Percentiles rank a stretch among this genome's conserved stretches.
Conservation (phyloP, 2,113 vertebrate genomes). For the Elachura formosa region DNA sequence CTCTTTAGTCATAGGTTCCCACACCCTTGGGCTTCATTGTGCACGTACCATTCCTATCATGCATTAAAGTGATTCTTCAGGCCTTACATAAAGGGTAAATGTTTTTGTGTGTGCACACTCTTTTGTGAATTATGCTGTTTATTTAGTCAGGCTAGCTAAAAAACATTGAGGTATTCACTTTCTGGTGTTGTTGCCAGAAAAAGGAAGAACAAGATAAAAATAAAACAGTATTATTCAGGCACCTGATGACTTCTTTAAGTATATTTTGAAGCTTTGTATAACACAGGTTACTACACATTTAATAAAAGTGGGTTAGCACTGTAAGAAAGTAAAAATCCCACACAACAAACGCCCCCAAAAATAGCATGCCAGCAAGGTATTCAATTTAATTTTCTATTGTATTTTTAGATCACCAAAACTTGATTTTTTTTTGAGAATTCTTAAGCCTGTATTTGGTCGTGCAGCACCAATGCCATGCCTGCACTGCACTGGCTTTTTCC, state of each 20-base stretch:
- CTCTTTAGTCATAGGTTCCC: conserved; percentile 24
- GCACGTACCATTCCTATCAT: conserved; percentile 31
- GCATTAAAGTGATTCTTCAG: conserved; percentile 24
- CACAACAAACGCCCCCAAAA: rapidly evolving
- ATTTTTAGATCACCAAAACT: conserved; percentile 22
- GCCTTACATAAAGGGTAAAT: conserved; percentile 42
- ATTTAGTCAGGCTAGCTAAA: background rate
- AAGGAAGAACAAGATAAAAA: conserved; percentile 20
- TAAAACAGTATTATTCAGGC: background rate
- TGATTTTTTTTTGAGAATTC: background rate
- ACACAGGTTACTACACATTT: conserved; percentile 5
- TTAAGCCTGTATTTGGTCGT: background rate
- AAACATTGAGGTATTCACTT: background rate
- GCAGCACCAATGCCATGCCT: background rate
- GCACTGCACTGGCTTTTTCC: background rate
- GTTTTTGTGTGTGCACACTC: background rate
- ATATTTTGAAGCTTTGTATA: background rate
- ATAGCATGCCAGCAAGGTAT: background rate
- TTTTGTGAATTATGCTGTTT: conserved; percentile 14
- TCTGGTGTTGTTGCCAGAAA: background rate
- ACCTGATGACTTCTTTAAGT: background rate
- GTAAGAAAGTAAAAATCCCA: background rate
- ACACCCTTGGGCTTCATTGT: conserved; percentile 18
- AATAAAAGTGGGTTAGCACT: conserved; percentile 31
- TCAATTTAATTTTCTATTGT: background rate